Base-by-base conservation (phyloP, 2,888 invertebrate genomes). In the Drosophila melanocephala region DNA sequence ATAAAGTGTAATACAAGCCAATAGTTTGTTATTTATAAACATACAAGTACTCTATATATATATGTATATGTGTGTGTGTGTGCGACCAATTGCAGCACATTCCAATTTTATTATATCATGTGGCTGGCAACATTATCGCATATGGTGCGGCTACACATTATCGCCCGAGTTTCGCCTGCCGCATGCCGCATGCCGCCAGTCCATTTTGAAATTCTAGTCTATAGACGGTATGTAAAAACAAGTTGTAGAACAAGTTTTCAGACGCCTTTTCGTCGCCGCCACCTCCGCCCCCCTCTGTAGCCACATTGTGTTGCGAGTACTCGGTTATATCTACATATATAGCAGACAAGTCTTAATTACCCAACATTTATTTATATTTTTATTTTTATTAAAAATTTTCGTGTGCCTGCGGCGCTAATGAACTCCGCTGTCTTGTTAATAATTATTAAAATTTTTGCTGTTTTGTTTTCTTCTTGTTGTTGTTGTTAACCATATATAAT, bases 201-300 rank as follows among this genome's bases (percentile, higher is more conserved):
- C 26, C n/a, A 44, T 42, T 56, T 33, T 66, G 50, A 74, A 72
- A 82, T 87, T 89, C 83, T 82, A 84, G 87, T 85, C 51, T 55
- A 59, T 64, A 50, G 65, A 57, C 72, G 75, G 73, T 85, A 80
- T 86, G 83, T 83, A 84, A 89, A 88, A 88, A 91, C 91, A 92
- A 90, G 85, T 84, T 91, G 91, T 91, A 83, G 84, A 92, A 91
- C 91, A 92, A 91, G 91, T 92, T 92, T 89, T 75, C 75, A 84
- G 83, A 90, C 85, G 88, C 89, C 91, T 90, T 87, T 77, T 58
- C 68, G 72, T 63, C 63, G 66, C 57, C 51, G 22, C 44, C 62
- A 60, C 22, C 22, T 22, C 33, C 32, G 6, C 68, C 32, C 59
- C 65, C 65, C 16, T 4, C 1, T 5, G 28, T 33, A 5, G 42